phyloP scores from a whole-genome alignment of 2,113 vertebrate genomes.

The Caranx melampygus region DNA sequence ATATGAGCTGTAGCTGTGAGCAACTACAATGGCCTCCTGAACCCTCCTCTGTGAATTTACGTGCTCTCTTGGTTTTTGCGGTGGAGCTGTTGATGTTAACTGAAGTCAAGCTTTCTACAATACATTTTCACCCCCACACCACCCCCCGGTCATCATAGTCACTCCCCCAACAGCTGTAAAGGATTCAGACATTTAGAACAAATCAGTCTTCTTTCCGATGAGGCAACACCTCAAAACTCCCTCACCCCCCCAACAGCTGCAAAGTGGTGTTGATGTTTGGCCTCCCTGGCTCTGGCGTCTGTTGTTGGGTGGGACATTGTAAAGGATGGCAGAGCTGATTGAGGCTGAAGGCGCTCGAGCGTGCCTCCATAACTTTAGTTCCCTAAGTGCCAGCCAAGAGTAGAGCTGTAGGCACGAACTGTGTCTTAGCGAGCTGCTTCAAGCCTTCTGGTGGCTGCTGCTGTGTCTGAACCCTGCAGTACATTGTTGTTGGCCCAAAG shows the following conservation, averaged over 20 bases:
- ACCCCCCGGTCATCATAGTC: neutral
- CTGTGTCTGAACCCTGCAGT: constrained; percentile 20
- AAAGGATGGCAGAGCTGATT: constrained; percentile 34
- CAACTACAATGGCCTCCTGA: neutral
- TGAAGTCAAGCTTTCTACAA: constrained; percentile 26
- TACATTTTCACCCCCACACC: neutral
- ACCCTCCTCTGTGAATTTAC: neutral
- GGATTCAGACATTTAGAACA: constrained; percentile 35
- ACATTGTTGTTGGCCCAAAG: constrained; percentile 50
- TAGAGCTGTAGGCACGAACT: constrained; percentile 58
- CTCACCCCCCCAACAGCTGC: constrained; percentile 54
- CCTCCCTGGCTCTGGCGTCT: constrained; percentile 27
- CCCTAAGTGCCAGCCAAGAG: constrained; percentile 13
- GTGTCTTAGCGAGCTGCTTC: constrained; percentile 12
- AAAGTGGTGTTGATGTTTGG: constrained; percentile 30
- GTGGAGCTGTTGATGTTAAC: neutral
- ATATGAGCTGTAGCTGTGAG: neutral
- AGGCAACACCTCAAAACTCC: neutral
- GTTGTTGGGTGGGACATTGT: constrained; percentile 40
- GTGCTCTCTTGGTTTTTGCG: neutral
- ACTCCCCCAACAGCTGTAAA: constrained; percentile 33
- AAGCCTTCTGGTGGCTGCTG: constrained; percentile 2
- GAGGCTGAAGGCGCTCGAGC: constrained; percentile 5
- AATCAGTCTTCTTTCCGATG: constrained; percentile 35
- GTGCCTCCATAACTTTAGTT: neutral